Evolutionary conservation across 2,797 vertebrate genomes (phyloP).

Genomic region (Remorina albescens): DNA sequence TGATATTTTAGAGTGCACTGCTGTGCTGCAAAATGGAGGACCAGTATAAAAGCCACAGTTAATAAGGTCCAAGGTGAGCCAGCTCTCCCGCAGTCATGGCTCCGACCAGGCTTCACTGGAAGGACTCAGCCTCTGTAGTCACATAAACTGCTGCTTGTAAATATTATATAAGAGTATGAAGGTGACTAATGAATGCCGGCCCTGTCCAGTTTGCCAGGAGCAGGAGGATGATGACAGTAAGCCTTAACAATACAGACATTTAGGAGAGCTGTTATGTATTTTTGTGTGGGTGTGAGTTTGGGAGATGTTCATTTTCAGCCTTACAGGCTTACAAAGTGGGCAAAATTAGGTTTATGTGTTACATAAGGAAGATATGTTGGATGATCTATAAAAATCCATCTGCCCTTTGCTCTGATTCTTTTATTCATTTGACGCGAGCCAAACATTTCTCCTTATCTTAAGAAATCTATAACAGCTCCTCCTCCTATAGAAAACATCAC

Average conservation of each 20-base stretch:
- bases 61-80: constrained; percentile 56
- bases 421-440: constrained; percentile 1
- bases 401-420: constrained; percentile 31
- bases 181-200: constrained; percentile 76
- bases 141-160: constrained; percentile 73
- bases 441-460: constrained; percentile 2
- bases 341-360: constrained; percentile 38
- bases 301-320: constrained; percentile 54
- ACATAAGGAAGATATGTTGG: constrained; percentile 46
- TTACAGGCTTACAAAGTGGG: constrained; percentile 40
- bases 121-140: constrained; percentile 54
- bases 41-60: constrained; percentile 53
- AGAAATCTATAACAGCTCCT: constrained; percentile 12
- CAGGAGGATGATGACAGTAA: constrained; percentile 55
- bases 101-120: constrained; percentile 36
- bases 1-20: constrained; percentile 58
- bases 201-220: constrained; percentile 68
- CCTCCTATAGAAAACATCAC: constrained; percentile 27
- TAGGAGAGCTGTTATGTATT: constrained; percentile 51
- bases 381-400: constrained; percentile 28
- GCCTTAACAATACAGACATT: constrained; percentile 61
- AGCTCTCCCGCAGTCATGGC: constrained; percentile 60
- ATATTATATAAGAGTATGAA: constrained; percentile 75
- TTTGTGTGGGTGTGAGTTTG: constrained; percentile 49
- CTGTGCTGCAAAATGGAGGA: constrained; percentile 57